A percentile compares a stretch with the other conserved stretches of the same genome.
Evolutionary conservation across 2,888 invertebrate genomes (phyloP).

Genomic region (Drosophila mercatorum): DNA sequence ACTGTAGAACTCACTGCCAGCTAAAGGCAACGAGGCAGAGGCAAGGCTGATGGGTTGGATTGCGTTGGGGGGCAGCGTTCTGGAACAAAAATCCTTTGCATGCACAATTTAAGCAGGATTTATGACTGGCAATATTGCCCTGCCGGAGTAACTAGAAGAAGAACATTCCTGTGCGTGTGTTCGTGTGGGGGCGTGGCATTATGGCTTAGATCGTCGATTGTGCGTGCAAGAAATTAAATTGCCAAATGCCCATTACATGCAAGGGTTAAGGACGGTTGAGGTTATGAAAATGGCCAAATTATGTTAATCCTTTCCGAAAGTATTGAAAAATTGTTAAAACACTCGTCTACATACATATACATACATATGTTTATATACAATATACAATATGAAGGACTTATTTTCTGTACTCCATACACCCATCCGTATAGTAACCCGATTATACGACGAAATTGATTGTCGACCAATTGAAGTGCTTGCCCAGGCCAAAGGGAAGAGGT

Average conservation of each 20-base stretch:
- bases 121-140: conserved; percentile 77
- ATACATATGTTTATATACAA: background rate
- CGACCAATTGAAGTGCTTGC: conserved; percentile 12
- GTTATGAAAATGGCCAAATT: conserved; percentile 75
- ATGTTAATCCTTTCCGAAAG: conserved; percentile 67
- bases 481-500: background rate
- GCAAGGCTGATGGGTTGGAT: conserved; percentile 18
- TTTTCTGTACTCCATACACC: background rate
- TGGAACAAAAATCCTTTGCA: conserved; percentile 78
- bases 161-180: conserved; percentile 31
- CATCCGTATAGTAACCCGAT: conserved; percentile 8
- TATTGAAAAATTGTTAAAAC: conserved; percentile 61
- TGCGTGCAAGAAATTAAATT: conserved; percentile 78
- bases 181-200: conserved; percentile 28
- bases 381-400: too few relatives aligned
- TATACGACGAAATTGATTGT: conserved; percentile 57
- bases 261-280: conserved; percentile 66
- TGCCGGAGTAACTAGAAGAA: conserved; percentile 39
- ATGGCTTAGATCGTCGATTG: conserved; percentile 69
- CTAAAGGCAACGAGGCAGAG: conserved; percentile 42
- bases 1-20: conserved; percentile 50
- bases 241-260: conserved; percentile 74
- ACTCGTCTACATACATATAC: conserved; percentile 9
- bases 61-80: conserved; percentile 55
- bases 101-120: conserved; percentile 80